Conservation (phyloP, 2,797 vertebrate species). For the Esox lucius region DNA sequence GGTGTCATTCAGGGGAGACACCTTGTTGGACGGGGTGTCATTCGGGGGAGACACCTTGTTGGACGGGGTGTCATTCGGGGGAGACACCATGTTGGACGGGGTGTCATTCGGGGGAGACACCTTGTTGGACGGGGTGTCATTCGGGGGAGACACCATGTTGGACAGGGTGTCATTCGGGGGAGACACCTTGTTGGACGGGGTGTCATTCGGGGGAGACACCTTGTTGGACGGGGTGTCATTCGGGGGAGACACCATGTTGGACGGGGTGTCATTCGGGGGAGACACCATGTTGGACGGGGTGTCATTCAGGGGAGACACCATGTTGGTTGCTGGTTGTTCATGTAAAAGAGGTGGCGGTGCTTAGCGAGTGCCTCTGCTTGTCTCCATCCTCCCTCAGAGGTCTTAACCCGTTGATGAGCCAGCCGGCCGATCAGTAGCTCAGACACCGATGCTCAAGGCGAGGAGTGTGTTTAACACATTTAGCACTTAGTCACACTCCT, state of each 20-base stretch:
- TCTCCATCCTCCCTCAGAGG: too few species aligned
- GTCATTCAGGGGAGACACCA: background rate
- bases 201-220: background rate
- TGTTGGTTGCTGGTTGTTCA: background rate
- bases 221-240: background rate
- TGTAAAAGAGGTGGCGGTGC: too few species aligned
- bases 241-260: background rate
- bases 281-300: background rate
- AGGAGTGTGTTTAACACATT: too few species aligned
- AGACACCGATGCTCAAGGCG: too few species aligned
- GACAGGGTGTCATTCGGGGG: background rate
- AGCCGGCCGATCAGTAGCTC: too few species aligned
- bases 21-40: background rate
- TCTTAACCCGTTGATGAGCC: too few species aligned
- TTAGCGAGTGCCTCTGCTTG: too few species aligned
- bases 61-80: background rate
- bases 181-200: background rate
- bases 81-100: background rate
- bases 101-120: background rate
- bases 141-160: background rate
- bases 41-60: background rate
- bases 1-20: background rate
- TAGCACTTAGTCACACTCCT: background rate
- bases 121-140: background rate
- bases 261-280: background rate